Base-by-base conservation (phyloP, 2,797 vertebrate species). In the Anguilla megastoma region DNA sequence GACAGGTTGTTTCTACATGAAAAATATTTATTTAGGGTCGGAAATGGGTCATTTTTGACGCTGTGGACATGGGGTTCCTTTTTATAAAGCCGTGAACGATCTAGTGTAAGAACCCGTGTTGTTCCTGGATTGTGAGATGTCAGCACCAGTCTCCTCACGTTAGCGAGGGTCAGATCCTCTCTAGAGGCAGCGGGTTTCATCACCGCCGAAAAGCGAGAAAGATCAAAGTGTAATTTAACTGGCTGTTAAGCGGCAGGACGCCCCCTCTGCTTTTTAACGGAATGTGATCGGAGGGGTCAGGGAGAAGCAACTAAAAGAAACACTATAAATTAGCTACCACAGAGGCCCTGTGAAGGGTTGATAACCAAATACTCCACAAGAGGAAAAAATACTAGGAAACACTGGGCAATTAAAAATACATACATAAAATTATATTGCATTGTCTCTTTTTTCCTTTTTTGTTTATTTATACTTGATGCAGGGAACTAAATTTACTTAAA, bases 261-360 rank as follows among this genome's bases (percentile, higher is more conserved):
- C 93, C 94, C 92, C 69, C 87, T 87, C 90, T 92, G 90, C 87
- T 93, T 92, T 95, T 88, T 95, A 94, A 94, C 93, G 92, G 92
- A 93, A 93, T 92, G 90, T 89, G 91, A 93, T 88, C 93, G 93
- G 93, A 89, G 92, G 93, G 95, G 95, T 96, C 95, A 95, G 91
- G 90, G 92, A 91, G 90, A 90, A n/a, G 93, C 93, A 94, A 95
- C 94, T 94, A 95, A 93, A 93, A 93, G 92, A 94, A 95, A 94
- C 92, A 91, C 93, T 90, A 94, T 96, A 95, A 96, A 95, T 95
- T 92, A 94, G 91, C 90, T 91, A 91, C 90, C 93, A 89, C 90
- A 82, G 88, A 58, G 93, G 90, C 88, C 89, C 90, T 60, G 86
- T 88, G 89, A 89, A 91, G 90, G 93, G 94, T 94, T 95, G 93